Percentiles rank a stretch among this genome's conserved stretches.
Conservation (phyloP, 2,888 invertebrate genomes). For the Silvanus unidentatus region DNA sequence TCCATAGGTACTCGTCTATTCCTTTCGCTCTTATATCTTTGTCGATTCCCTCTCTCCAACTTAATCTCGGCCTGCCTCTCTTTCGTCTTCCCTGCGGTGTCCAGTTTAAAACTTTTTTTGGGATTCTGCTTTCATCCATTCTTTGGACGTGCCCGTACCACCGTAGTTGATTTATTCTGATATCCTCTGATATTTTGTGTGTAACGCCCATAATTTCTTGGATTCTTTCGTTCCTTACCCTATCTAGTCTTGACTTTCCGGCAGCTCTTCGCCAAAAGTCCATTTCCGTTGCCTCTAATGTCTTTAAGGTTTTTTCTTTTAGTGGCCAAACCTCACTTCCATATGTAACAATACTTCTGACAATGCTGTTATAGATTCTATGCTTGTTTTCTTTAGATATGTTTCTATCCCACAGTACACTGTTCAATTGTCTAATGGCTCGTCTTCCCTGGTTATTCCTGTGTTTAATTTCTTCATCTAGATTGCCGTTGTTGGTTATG, state of each 20-base stretch:
- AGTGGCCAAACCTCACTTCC: slow-evolving; percentile 9
- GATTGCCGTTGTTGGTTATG: too few relatives aligned
- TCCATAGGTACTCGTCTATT: slow-evolving; percentile 7
- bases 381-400: not conserved
- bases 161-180: slow-evolving; percentile 7
- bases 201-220: slow-evolving; percentile 10
- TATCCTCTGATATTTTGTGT: slow-evolving; percentile 10
- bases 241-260: slow-evolving; percentile 12
- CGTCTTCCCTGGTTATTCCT: too few relatives aligned
- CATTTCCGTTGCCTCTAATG: slow-evolving; percentile 11
- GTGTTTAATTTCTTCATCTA: not conserved
- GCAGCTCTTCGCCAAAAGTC: slow-evolving; percentile 11
- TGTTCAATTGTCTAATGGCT: slow-evolving; percentile 1
- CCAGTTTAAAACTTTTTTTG: slow-evolving; percentile 10
- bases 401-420: slow-evolving; percentile 4
- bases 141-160: slow-evolving; percentile 12
- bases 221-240: slow-evolving; percentile 12
- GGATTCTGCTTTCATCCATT: slow-evolving; percentile 9
- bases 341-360: not conserved
- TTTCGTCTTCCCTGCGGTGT: slow-evolving; percentile 8
- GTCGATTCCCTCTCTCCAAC: slow-evolving; percentile 12
- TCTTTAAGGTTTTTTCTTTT: slow-evolving; percentile 7
- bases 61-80: not conserved
- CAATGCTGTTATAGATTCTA: not conserved
- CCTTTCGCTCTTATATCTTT: slow-evolving; percentile 11